Percentiles rank a stretch among this genome's conserved stretches.
phyloP scores from a whole-genome alignment of 1,140 invertebrate genomes.

The Zelostemma sp. region DNA sequence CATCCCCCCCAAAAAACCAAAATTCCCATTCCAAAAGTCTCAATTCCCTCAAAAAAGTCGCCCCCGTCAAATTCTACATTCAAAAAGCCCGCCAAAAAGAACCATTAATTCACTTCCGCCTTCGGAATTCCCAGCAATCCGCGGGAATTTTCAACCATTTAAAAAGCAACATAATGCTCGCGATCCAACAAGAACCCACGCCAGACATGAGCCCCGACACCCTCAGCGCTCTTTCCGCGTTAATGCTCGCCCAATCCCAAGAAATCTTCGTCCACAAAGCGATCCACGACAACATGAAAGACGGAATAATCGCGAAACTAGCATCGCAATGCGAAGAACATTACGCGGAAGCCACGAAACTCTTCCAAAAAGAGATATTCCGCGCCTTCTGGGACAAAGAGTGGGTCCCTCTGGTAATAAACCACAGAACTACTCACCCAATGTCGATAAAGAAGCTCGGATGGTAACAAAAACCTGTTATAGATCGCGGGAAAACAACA shows the following conservation, averaged over 20 bases:
- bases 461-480: not conserved
- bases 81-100: too few species aligned
- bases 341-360: slow-evolving; percentile 90
- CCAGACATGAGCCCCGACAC: slow-evolving; percentile 95
- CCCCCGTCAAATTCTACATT: too few species aligned
- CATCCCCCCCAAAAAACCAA: too few species aligned
- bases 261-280: slow-evolving; percentile 97
- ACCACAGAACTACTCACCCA: not conserved
- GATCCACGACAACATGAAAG: slow-evolving; percentile 95
- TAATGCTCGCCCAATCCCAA: slow-evolving; percentile 98
- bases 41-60: too few species aligned
- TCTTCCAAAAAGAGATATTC: slow-evolving; percentile 89
- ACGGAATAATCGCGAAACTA: slow-evolving; percentile 91
- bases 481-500: slow-evolving; percentile 89
- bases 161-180: slow-evolving; percentile 86
- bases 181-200: slow-evolving; percentile 94
- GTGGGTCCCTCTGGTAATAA: slow-evolving; percentile 79
- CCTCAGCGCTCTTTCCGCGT: slow-evolving; percentile 82
- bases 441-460: not conserved
- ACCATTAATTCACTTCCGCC: too few species aligned
- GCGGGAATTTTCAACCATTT: slow-evolving; percentile 92
- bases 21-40: too few species aligned
- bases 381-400: slow-evolving; percentile 91
- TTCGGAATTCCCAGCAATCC: too few species aligned
- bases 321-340: slow-evolving; percentile 93